These are phyloP conservation scores for Machimus rusticus DNA, from an alignment of 2,888 invertebrate species.

Conservation along the genomic window DNA sequence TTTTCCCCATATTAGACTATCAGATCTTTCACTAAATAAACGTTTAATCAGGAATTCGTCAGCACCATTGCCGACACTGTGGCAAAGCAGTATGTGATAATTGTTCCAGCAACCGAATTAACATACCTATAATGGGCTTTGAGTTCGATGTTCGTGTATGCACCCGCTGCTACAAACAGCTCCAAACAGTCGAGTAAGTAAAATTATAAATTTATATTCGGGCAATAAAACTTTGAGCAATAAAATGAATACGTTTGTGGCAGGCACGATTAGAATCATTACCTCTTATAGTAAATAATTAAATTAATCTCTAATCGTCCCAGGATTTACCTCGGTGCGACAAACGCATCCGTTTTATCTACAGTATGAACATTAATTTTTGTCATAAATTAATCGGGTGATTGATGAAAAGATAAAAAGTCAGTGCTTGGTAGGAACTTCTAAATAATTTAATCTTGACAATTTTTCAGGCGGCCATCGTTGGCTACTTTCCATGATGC, in stretches of 20 bases:
- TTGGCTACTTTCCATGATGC: conserved; percentile 95
- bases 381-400: too few relatives aligned
- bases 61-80: conserved; percentile 92
- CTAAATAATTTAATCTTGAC: not conserved
- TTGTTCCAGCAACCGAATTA: conserved; percentile 87
- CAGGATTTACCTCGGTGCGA: too few relatives aligned
- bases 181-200: conserved; percentile 87
- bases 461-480: conserved; percentile 76
- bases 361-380: too few relatives aligned
- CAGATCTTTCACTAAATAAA: not conserved
- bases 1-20: not conserved
- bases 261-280: too few relatives aligned
- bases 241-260: too few relatives aligned
- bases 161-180: conserved; percentile 83
- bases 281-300: too few relatives aligned
- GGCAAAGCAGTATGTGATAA: conserved; percentile 94
- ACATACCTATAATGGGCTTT: conserved; percentile 96
- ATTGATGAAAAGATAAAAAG: too few relatives aligned
- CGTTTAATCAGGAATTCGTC: conserved; percentile 69
- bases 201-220: not conserved
- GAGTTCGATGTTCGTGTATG: conserved; percentile 98
- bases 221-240: too few relatives aligned
- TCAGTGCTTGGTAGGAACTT: too few relatives aligned
- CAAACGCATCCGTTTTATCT: too few relatives aligned
- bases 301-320: too few relatives aligned